A percentile compares a stretch with the other conserved stretches of the same genome.
Conservation (phyloP, 1,140 invertebrate species). For the Polypedilum vanderplanki region DNA sequence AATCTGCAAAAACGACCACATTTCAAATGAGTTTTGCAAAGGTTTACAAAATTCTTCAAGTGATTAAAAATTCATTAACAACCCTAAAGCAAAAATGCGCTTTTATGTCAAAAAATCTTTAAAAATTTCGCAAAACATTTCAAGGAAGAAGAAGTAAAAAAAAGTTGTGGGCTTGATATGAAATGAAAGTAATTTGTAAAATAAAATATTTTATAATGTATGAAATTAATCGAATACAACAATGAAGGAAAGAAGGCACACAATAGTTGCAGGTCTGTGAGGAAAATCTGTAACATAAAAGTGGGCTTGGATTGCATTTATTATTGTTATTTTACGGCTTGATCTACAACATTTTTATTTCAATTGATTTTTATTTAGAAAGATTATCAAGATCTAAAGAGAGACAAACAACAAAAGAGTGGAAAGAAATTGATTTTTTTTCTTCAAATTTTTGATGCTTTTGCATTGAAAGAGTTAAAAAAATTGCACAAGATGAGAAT, state of each 20-base stretch:
- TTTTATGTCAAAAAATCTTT: no score
- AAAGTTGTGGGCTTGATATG: slow-evolving; percentile 11
- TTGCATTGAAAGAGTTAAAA: neutral
- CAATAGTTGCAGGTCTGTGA: neutral
- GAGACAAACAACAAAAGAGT: slow-evolving; percentile 1
- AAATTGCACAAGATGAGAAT: neutral
- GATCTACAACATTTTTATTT: slow-evolving; percentile 18
- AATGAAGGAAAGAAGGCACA: neutral
- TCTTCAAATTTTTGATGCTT: neutral
- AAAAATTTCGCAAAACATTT: no score
- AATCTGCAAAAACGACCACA: no score
- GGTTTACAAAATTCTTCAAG: no score
- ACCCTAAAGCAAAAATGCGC: no score
- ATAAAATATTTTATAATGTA: neutral
- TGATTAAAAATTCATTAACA: no score
- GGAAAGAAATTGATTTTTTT: slow-evolving; percentile 11
- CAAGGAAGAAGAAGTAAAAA: neutral
- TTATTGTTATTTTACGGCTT: slow-evolving; percentile 5
- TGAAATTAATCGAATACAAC: neutral
- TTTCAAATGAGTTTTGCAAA: no score
- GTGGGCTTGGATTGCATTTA: slow-evolving; percentile 14
- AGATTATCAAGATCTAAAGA: neutral
- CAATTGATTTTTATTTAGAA: neutral
- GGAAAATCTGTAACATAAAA: slow-evolving; percentile 19
- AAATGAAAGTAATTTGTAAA: slow-evolving; percentile 19